Evolutionary conservation across 2,113 vertebrate species (phyloP).

Genomic region (Ascaphus truei): DNA sequence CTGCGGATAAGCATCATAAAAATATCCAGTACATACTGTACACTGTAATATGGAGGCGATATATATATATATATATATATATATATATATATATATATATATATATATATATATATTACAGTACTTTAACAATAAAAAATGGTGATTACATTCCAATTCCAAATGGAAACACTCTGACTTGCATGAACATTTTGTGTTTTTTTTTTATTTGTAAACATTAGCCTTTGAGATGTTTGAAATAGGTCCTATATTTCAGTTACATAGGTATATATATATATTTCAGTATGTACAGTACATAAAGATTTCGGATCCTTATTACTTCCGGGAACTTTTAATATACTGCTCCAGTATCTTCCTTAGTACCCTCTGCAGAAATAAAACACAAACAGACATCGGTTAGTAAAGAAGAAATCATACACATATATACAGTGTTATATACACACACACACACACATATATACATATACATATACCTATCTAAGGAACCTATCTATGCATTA

Average conservation of each 20-base stretch:
- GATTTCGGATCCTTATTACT: slow-evolving; percentile 39
- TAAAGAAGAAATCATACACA: not conserved
- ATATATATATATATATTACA: too few relatives aligned
- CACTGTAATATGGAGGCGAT: not conserved
- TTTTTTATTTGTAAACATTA: not conserved
- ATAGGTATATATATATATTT: slow-evolving; percentile 10
- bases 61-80: too few relatives aligned
- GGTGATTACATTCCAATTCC: slow-evolving; percentile 39
- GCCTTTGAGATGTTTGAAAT: slow-evolving; percentile 23
- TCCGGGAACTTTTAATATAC: slow-evolving; percentile 64
- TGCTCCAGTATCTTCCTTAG: slow-evolving; percentile 74
- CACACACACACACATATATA: not conserved
- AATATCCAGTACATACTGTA: slow-evolving; percentile 32
- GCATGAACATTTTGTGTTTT: slow-evolving; percentile 11
- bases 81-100: too few relatives aligned
- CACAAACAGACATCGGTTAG: not conserved
- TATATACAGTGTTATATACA: not conserved
- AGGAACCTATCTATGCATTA: not conserved
- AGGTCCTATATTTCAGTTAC: not conserved
- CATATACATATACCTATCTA: not conserved
- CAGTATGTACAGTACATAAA: not conserved
- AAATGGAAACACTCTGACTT: not conserved
- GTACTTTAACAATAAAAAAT: slow-evolving; percentile 39
- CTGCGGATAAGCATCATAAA: slow-evolving; percentile 35
- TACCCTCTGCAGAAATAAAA: slow-evolving; percentile 41